These are phyloP conservation scores for Diaperis boleti DNA, from an alignment of 2,888 invertebrate species.

Conservation along the genomic window DNA sequence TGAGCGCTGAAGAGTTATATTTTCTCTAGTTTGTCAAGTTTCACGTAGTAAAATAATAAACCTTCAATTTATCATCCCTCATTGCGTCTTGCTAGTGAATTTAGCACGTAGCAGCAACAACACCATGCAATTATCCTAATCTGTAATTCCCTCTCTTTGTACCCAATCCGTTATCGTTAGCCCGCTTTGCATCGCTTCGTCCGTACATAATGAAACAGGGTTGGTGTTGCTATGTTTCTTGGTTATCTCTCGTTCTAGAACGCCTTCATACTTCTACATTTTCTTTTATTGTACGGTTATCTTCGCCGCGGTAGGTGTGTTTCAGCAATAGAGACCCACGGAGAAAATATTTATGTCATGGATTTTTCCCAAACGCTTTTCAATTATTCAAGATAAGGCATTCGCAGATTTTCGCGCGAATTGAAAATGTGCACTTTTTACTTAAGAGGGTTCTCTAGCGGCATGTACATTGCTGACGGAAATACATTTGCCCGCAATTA, in stretches of 20 bases:
- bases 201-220: conserved; percentile 38
- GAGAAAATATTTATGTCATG: conserved; percentile 35
- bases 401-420: conserved; percentile 28
- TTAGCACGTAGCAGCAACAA: conserved; percentile 41
- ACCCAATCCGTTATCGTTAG: conserved; percentile 43
- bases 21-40: conserved; percentile 28
- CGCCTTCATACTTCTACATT: conserved; percentile 43
- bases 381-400: conserved; percentile 36
- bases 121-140: conserved; percentile 44
- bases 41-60: conserved; percentile 43
- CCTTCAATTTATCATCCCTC: conserved; percentile 41
- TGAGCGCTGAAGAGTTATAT: conserved; percentile 32
- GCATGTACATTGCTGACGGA: too few relatives aligned
- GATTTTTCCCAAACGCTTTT: conserved; percentile 35
- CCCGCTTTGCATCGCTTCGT: conserved; percentile 41
- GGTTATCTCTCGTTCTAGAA: conserved; percentile 34
- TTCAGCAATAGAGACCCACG: conserved; percentile 33
- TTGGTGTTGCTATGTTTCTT: conserved; percentile 39
- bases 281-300: conserved; percentile 45
- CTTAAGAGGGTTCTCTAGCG: too few relatives aligned
- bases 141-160: conserved; percentile 41
- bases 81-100: conserved; percentile 36
- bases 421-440: conserved; percentile 19
- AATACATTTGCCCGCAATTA: too few relatives aligned
- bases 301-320: conserved; percentile 34